These are phyloP conservation scores for Thinocorus orbignyianus DNA, from an alignment of 2,113 vertebrate genomes.

Conservation along the genomic window DNA sequence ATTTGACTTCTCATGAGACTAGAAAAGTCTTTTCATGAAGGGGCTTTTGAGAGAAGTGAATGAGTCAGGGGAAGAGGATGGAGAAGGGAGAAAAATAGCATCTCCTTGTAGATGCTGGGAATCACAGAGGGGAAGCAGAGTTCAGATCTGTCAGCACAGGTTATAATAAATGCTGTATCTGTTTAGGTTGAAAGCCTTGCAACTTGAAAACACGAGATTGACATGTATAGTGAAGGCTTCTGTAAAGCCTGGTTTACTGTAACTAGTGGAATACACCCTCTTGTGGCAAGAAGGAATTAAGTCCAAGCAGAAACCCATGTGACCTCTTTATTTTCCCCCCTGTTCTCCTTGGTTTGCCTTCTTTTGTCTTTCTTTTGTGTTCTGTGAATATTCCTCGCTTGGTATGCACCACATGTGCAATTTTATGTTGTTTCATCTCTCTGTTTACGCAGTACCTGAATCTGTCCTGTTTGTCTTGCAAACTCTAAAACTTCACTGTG, in stretches of 20 bases:
- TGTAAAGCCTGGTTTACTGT: neutral
- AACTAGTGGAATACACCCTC: slow-evolving; percentile 55
- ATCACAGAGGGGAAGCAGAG: neutral
- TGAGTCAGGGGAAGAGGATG: neutral
- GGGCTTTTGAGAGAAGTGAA: neutral
- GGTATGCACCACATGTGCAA: neutral
- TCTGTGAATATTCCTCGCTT: neutral
- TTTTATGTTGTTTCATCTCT: neutral
- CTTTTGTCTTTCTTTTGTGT: neutral
- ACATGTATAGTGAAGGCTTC: neutral
- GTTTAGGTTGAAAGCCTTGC: neutral
- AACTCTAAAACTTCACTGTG: neutral
- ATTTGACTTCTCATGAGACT: neutral
- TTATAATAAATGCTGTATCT: neutral
- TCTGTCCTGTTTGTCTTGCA: neutral
- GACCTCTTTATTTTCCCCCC: neutral
- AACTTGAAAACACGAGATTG: neutral
- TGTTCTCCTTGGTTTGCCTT: neutral
- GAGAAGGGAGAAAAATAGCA: neutral
- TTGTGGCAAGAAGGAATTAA: slow-evolving; percentile 51
- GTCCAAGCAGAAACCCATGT: neutral
- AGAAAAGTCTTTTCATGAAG: neutral
- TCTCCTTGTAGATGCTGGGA: neutral
- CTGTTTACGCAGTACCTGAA: neutral
- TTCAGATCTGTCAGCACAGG: neutral